phyloP scores from a whole-genome alignment of 1,140 invertebrate genomes.

The Drosophila tani region DNA sequence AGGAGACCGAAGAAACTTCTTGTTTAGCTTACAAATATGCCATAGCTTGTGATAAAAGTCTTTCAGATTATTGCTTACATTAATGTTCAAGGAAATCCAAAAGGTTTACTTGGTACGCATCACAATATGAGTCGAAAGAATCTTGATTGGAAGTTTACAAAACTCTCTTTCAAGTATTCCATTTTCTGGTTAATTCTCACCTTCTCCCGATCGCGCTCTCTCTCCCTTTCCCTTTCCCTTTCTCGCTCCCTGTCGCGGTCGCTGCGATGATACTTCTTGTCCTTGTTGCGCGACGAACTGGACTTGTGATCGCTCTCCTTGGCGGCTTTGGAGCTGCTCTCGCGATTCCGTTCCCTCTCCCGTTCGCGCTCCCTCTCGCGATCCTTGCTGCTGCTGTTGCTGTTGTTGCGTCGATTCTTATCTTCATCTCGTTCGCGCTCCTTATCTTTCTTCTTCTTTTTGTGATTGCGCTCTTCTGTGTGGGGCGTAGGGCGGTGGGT shows the following conservation, averaged over 20 bases:
- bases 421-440: constrained; percentile 73
- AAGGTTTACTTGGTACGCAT: too few relatives aligned
- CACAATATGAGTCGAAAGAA: background rate
- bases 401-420: constrained; percentile 53
- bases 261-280: constrained; percentile 69
- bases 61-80: background rate
- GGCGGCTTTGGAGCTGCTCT: constrained; percentile 48
- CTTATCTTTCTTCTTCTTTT: constrained; percentile 79
- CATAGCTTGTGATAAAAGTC: too few relatives aligned
- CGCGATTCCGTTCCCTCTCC: constrained; percentile 15
- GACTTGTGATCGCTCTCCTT: constrained; percentile 49
- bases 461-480: constrained; percentile 72
- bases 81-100: background rate
- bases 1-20: background rate
- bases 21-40: background rate
- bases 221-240: constrained; percentile 41
- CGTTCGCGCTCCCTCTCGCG: constrained; percentile 20
- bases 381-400: constrained; percentile 37
- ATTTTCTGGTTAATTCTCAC: constrained; percentile 20
- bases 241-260: constrained; percentile 57
- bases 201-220: constrained; percentile 55
- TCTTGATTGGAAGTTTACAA: background rate
- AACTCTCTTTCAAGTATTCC: background rate
- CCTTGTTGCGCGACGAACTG: constrained; percentile 67
- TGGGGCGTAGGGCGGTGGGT: background rate